Conservation (phyloP, 2,113 vertebrate species). For the Bubo scandiacus region DNA sequence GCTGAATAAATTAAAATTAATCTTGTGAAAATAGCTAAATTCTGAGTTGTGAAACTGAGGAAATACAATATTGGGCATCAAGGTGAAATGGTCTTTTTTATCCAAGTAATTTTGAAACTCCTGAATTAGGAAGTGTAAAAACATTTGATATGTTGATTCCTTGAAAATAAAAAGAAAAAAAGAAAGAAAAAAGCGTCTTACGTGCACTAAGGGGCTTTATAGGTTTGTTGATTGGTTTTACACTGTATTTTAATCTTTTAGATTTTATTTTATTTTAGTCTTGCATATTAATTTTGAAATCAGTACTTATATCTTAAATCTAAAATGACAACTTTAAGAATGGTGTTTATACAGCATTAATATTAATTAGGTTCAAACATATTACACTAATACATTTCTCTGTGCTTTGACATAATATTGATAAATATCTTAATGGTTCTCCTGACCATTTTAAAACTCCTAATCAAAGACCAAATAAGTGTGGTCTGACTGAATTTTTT, state of each 20-base stretch:
- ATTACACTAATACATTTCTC: not conserved
- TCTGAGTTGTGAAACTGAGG: not conserved
- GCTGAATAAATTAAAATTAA: not conserved
- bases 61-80: not conserved
- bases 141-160: not conserved
- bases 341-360: not conserved
- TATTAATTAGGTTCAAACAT: not conserved
- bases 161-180: not conserved
- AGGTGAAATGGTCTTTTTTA: not conserved
- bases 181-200: not conserved
- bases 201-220: not conserved
- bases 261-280: not conserved
- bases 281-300: not conserved
- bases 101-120: not conserved
- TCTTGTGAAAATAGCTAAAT: not conserved
- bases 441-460: not conserved
- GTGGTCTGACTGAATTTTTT: not conserved
- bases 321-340: not conserved
- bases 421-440: not conserved
- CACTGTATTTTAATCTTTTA: not conserved
- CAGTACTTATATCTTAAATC: not conserved
- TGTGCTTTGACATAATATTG: not conserved
- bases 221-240: not conserved
- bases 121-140: not conserved
- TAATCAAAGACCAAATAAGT: not conserved